Percentiles rank a stretch among this genome's conserved stretches.
phyloP scores from a whole-genome alignment of 2,113 vertebrate genomes.

The Dolichotis patagonum region DNA sequence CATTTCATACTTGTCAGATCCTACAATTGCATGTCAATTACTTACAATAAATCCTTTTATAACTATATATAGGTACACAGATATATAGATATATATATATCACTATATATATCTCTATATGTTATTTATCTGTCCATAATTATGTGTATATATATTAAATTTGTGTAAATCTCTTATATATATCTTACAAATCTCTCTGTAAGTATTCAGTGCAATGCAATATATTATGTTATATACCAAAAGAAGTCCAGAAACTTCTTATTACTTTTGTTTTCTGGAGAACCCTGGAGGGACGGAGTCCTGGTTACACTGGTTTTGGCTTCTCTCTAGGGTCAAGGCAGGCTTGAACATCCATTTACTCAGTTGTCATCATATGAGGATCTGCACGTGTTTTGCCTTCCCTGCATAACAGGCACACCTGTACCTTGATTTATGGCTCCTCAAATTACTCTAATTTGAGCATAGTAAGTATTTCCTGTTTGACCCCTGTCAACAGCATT shows the following conservation, averaged over 20 bases:
- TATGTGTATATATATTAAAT: neutral
- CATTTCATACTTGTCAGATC: neutral
- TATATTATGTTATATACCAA: neutral
- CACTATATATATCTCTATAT: neutral
- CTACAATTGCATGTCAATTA: neutral
- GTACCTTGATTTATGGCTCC: neutral
- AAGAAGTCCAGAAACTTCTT: neutral
- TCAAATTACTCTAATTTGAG: neutral
- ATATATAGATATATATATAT: no score
- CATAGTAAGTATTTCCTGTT: neutral
- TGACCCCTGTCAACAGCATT: neutral
- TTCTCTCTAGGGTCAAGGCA: neutral
- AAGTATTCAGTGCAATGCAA: neutral
- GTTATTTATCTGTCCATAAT: neutral
- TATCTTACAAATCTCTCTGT: neutral
- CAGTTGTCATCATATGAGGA: rapidly evolving
- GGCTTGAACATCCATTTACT: neutral
- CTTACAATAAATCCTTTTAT: neutral
- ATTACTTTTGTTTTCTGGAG: neutral
- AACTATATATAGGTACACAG: neutral
- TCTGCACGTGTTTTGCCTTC: neutral
- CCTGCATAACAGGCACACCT: neutral
- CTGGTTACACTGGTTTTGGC: neutral
- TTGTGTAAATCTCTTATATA: neutral
- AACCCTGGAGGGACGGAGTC: neutral